Conservation (phyloP, 2,888 invertebrate species). For the Synanthedon myopaeformis region DNA sequence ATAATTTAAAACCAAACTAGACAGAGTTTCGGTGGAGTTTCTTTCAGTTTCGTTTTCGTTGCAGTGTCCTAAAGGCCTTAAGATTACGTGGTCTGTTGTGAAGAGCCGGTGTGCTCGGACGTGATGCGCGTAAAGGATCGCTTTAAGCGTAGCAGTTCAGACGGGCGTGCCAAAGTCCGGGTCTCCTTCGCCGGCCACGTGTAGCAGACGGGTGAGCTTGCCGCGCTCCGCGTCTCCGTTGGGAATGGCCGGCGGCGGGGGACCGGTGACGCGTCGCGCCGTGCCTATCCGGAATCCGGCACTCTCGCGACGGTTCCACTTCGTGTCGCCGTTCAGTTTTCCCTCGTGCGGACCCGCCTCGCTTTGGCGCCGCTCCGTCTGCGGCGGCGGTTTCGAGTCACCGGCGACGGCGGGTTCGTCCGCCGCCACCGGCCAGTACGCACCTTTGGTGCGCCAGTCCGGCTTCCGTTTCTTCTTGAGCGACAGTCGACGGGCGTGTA, state of each 20-base stretch:
- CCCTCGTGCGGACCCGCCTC: slow-evolving; percentile 14
- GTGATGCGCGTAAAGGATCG: no score
- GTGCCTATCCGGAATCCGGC: slow-evolving; percentile 50
- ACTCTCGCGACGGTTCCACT: slow-evolving; percentile 45
- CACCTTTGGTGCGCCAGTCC: slow-evolving; percentile 59
- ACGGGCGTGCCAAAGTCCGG: slow-evolving; percentile 78
- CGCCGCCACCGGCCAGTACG: slow-evolving; percentile 47
- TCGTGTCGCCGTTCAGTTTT: slow-evolving; percentile 39
- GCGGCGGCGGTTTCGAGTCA: slow-evolving; percentile 5
- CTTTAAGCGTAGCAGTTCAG: slow-evolving; percentile 25
- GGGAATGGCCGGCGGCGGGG: slow-evolving; percentile 15
- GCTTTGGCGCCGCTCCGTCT: slow-evolving; percentile 7
- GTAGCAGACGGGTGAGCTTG: slow-evolving; percentile 22
- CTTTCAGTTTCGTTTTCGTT: no score
- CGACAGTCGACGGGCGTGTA: slow-evolving; percentile 30
- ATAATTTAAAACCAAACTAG: no score
- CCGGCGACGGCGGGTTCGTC: slow-evolving; percentile 24
- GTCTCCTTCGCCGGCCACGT: slow-evolving; percentile 70
- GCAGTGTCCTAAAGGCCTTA: no score
- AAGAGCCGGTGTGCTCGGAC: no score
- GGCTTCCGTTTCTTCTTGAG: slow-evolving; percentile 54
- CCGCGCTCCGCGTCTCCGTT: slow-evolving; percentile 30
- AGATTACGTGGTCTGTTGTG: no score
- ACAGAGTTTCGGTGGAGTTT: no score
- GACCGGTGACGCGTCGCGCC: slow-evolving; percentile 46